These are phyloP conservation scores for Peromyscus californicus DNA, from an alignment of 2,113 vertebrate species.

Conservation along the genomic window DNA sequence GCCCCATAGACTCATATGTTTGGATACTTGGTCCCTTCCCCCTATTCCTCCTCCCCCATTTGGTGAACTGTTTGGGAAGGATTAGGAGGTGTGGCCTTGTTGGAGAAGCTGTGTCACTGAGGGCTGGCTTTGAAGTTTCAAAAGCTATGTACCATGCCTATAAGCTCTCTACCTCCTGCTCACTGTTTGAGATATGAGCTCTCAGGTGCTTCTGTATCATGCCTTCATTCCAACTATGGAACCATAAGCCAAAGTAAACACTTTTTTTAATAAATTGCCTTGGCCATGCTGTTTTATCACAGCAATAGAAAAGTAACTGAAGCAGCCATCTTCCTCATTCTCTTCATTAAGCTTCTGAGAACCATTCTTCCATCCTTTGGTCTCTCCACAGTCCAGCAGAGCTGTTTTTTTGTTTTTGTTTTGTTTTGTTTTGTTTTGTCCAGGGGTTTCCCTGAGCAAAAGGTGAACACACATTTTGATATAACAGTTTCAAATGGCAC, in stretches of 20 bases:
- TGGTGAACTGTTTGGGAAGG: neutral
- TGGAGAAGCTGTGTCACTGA: neutral
- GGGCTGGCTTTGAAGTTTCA: neutral
- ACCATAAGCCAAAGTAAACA: neutral
- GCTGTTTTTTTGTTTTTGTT: neutral
- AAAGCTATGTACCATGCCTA: neutral
- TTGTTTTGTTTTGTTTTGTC: neutral
- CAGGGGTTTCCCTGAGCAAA: neutral
- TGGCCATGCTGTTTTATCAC: neutral
- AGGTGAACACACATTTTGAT: neutral
- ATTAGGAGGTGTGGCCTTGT: neutral
- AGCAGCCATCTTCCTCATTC: neutral
- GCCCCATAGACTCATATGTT: neutral
- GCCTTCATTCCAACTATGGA: too few species aligned
- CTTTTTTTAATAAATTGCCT: too few species aligned
- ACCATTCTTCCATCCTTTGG: too few species aligned
- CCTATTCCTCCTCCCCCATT: too few species aligned
- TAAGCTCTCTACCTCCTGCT: neutral
- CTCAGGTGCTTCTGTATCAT: neutral
- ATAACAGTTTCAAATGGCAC: neutral
- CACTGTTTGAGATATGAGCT: too few species aligned
- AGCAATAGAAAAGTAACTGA: neutral
- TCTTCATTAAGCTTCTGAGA: neutral
- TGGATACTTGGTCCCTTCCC: neutral
- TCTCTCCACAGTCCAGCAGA: neutral